Base-by-base conservation (phyloP, 1,140 invertebrate genomes). In the Andricus grossulariae region DNA sequence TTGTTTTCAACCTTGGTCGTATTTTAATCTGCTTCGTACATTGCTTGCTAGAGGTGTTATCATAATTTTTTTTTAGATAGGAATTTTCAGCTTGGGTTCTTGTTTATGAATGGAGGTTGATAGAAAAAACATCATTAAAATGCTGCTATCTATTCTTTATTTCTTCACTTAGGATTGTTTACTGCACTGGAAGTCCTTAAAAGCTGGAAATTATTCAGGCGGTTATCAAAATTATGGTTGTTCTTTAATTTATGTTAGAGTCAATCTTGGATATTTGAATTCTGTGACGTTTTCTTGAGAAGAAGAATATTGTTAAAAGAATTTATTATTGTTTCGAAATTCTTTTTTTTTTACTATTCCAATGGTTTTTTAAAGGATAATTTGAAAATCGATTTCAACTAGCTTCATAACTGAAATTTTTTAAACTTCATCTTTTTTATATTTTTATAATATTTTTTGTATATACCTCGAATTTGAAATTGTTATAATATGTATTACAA, bases 111-210 rank as follows among this genome's bases (percentile, higher is more conserved):
- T 16, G 57, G 16, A 66, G 21, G 32, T 32, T 32, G 11, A 15
- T 32, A 60, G 19, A 21, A 32, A 21, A 60, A 60, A 32, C 13
- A 2, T n/a, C 60, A 66, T 66, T 66, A n/a, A 13, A 45, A 66
- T 39, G n/a, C 60, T 45, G 25, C 12, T 66, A 66, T 66, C 60
- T 66, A 39, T 66, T 66, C 60, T 66, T 66, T 66, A 66, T 66
- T 66, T 66, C 57, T 25, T 66, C 25, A 21, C 57, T 10, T 11
- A 66, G 32, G 25, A 66, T 66, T 66, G 57, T 66, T 66, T 12
- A 66, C 8, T 15, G 15, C 25, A 10, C 19, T 54, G 18, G 21
- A 66, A 32, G 4, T 45, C 13, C 8, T 5, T 11, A 66, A 66
- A 66, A 66, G 15, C 32, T 21, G 21, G 1, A 66, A 66, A 39